These are phyloP conservation scores for Dendrolimus houi DNA, from an alignment of 2,888 invertebrate genomes.

Conservation along the genomic window DNA sequence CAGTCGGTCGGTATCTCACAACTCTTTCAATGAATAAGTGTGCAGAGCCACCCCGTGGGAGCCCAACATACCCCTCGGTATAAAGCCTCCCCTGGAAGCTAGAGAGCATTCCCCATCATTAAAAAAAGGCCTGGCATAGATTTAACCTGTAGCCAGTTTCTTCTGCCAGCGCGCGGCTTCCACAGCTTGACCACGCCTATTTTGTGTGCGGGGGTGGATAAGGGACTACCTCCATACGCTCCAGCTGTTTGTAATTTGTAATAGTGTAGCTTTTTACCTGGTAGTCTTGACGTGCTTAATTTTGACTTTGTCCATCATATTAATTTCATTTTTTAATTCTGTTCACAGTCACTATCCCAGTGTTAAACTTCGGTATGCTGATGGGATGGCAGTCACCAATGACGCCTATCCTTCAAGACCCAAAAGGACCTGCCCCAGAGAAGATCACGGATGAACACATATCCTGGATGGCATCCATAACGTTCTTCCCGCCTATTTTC, in stretches of 20 bases:
- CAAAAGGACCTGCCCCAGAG: conserved; percentile 59
- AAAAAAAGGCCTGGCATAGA: too few species aligned
- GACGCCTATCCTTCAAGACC: conserved; percentile 64
- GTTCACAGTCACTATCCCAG: conserved; percentile 67
- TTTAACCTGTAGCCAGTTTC: too few species aligned
- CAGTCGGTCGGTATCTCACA: too few species aligned
- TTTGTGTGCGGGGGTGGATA: neutral
- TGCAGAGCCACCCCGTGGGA: too few species aligned
- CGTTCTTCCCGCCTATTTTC: conserved; percentile 73
- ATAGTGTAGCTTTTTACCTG: neutral
- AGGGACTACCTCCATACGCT: neutral
- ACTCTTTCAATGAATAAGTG: too few species aligned
- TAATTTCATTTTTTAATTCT: too few species aligned
- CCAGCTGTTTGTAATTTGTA: neutral
- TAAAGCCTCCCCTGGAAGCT: too few species aligned
- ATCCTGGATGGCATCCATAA: conserved; percentile 75
- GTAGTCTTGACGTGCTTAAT: neutral
- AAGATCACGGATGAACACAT: conserved; percentile 66
- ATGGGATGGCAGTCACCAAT: conserved; percentile 78
- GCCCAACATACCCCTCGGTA: too few species aligned
- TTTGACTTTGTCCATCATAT: neutral
- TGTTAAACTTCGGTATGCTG: conserved; percentile 73
- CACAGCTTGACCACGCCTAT: too few species aligned
- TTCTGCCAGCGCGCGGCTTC: too few species aligned
- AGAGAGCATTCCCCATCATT: too few species aligned